phyloP scores from a whole-genome alignment of 1,140 invertebrate genomes.

The Lepidurus couesii region DNA sequence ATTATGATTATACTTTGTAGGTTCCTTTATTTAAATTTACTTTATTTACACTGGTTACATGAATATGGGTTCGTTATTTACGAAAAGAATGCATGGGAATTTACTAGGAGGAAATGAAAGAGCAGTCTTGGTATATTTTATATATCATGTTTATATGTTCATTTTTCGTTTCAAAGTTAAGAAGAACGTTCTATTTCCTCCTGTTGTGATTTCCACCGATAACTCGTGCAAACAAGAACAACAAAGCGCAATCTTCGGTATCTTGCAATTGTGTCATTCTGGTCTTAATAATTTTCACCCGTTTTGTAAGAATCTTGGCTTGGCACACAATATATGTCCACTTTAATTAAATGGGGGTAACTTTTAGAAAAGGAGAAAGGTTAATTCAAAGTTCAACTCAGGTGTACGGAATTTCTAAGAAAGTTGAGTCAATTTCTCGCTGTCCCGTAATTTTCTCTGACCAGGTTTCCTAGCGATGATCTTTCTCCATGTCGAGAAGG shows the following conservation, averaged over 20 bases:
- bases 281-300: conserved; percentile 7
- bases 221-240: neutral
- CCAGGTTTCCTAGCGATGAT: no score
- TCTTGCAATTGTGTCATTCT: neutral
- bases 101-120: neutral
- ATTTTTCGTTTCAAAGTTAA: neutral
- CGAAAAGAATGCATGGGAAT: conserved; percentile 8
- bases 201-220: neutral
- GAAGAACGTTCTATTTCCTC: neutral
- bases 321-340: conserved; percentile 15
- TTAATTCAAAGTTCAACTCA: no score
- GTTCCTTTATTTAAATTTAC: conserved; percentile 4
- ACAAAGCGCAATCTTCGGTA: neutral
- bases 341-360: neutral
- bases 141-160: neutral
- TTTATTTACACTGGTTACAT: conserved; percentile 10
- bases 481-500: no score
- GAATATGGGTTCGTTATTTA: neutral
- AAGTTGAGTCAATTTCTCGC: no score
- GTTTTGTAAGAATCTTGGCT: conserved; percentile 15
- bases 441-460: no score
- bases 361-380: no score
- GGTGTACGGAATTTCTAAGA: no score
- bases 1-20: conserved; percentile 57
- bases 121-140: neutral